phyloP scores from a whole-genome alignment of 2,797 vertebrate species.

The Mus spretus region DNA sequence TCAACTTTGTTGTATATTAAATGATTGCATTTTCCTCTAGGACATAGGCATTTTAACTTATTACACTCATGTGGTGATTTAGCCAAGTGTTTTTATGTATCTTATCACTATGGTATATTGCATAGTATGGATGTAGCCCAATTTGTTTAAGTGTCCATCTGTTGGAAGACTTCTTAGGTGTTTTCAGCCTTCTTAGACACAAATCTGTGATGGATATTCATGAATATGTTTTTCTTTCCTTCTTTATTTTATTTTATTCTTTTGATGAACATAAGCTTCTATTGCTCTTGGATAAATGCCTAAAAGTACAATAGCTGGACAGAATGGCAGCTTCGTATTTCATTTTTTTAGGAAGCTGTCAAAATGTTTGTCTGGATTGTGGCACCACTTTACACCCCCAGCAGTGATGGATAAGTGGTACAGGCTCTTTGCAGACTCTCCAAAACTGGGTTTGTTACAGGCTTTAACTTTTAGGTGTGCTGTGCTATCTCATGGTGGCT shows the following conservation, averaged over 20 bases:
- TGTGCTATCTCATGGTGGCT: not conserved
- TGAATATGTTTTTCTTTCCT: not conserved
- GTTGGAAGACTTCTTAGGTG: not conserved
- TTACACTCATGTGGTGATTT: not conserved
- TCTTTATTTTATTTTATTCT: not conserved
- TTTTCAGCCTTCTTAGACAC: not conserved
- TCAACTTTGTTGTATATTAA: not conserved
- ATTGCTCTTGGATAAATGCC: not conserved
- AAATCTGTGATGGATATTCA: not conserved
- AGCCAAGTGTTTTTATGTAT: not conserved
- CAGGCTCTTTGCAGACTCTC: not conserved
- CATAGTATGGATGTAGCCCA: not conserved
- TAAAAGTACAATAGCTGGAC: not conserved
- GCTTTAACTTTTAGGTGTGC: not conserved
- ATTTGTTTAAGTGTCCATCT: not conserved
- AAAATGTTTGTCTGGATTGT: constrained; percentile 9
- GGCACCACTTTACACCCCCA: not conserved
- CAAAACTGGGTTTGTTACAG: not conserved
- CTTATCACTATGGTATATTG: not conserved
- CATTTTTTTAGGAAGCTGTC: not conserved
- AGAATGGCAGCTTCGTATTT: not conserved
- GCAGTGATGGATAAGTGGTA: not conserved
- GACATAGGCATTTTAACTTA: not conserved
- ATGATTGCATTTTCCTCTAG: not conserved
- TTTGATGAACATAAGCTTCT: not conserved